These are phyloP conservation scores for Nyctibius grandis DNA, from an alignment of 2,797 vertebrate species.

Conservation along the genomic window DNA sequence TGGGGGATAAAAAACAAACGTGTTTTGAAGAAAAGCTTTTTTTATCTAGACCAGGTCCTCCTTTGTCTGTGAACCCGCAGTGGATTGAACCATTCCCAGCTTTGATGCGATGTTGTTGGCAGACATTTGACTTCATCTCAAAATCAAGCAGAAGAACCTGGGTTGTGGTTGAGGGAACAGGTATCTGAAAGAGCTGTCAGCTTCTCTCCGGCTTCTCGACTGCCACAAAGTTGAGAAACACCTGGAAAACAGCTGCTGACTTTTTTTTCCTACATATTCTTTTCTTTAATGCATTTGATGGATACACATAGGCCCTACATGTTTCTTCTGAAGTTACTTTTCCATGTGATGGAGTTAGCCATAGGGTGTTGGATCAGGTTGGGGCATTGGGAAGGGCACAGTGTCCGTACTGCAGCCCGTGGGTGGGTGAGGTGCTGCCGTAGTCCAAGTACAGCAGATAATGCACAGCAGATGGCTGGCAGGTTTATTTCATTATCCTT, in stretches of 20 bases:
- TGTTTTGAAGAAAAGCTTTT: neutral
- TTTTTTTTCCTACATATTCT: neutral
- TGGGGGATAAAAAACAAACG: neutral
- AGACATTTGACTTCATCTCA: neutral
- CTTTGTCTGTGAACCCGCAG: neutral
- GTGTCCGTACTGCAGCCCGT: rapidly evolving
- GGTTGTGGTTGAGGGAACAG: neutral
- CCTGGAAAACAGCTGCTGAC: neutral
- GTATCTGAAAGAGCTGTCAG: neutral
- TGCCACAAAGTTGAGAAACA: neutral
- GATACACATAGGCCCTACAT: neutral
- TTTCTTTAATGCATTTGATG: neutral
- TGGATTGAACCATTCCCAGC: neutral
- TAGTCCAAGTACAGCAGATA: too few species aligned
- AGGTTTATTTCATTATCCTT: neutral
- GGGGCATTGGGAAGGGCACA: neutral
- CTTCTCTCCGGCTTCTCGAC: rapidly evolving
- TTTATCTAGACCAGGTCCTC: neutral
- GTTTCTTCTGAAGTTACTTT: neutral
- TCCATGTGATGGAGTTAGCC: neutral
- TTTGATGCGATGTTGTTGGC: rapidly evolving
- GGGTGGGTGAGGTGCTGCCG: neutral
- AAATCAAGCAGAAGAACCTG: neutral
- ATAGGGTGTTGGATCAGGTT: neutral
- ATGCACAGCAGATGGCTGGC: neutral